Evolutionary conservation across 2,113 vertebrate species (phyloP).

Genomic region (Erinaceus europaeus): DNA sequence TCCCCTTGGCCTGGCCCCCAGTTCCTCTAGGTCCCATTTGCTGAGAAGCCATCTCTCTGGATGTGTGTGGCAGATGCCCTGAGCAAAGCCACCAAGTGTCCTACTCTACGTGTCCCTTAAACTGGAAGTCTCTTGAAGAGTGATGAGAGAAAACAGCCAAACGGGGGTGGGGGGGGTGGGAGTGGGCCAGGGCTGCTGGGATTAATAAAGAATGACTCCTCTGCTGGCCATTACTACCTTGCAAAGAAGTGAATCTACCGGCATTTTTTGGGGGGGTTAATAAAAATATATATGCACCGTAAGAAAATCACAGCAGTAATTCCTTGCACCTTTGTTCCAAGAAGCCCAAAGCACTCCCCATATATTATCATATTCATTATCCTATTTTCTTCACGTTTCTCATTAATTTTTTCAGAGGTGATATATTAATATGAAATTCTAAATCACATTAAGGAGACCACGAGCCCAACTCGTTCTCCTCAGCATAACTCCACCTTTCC

Average conservation of each 20-base stretch:
- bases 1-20: no score
- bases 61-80: not conserved
- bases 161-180: no score
- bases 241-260: conserved; percentile 71
- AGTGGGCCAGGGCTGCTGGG: conserved; percentile 50
- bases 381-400: conserved; percentile 79
- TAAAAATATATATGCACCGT: conserved; percentile 77
- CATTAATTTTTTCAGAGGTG: conserved; percentile 75
- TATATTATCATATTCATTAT: conserved; percentile 80
- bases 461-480: conserved; percentile 54
- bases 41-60: not conserved
- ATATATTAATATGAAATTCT: conserved; percentile 78
- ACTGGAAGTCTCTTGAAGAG: conserved; percentile 48
- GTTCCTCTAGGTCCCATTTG: not conserved
- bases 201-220: conserved; percentile 71
- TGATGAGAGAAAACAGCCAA: conserved; percentile 57
- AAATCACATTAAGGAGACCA: conserved; percentile 74
- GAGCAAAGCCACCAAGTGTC: conserved; percentile 24
- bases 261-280: conserved; percentile 73
- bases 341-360: conserved; percentile 76
- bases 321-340: conserved; percentile 75
- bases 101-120: not conserved
- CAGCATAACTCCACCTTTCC: conserved; percentile 62
- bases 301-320: conserved; percentile 76
- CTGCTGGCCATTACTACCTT: conserved; percentile 69